Evolutionary conservation across 2,113 vertebrate species (phyloP), one percentile per base, ranked within the genome.

Genomic region (Crotophaga sulcirostris): DNA sequence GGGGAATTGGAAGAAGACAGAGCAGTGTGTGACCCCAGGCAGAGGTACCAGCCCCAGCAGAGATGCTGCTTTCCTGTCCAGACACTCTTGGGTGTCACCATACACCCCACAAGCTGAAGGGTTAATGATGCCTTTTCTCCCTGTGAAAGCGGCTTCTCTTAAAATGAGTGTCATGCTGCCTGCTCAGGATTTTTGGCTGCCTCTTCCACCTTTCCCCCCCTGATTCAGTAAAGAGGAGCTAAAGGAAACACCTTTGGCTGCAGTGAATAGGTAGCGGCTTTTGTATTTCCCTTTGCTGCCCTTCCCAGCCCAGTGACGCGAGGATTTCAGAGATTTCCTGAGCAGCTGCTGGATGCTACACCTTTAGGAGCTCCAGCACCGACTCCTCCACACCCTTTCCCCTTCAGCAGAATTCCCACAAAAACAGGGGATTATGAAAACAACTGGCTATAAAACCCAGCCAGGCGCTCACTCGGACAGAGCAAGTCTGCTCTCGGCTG

Each of bases 161-260:
- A n/a, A 62, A 51, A 38, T 23, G 56, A 63, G 25, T 58, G 33
- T 33, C 7, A 9, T 3, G 10, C 56, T 81, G 59, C 56, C 87
- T 67, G 44, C 73, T 74, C 42, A 13, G 42, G 12, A 31, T 91
- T 87, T 92, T 68, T 74, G 81, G 38, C 90, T 92, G 81, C 33
- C 82, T 29, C 59, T 79, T 91, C 69, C 83, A 88, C n/a, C 49
- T 54, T 42, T 59, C 3, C 64, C 52, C 31, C 10, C 16, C 9
- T 13, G 4, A 6, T 17, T 42, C 69, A 80, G 67, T 21, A 29
- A 59, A 95, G 88, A 93, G 75, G 64, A 87, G 81, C 63, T 25
- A 74, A 96, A 95, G 91, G 97, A 95, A 97, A 87, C 93, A 95
- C 78, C 89, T 94, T 91, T 94, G 90, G 63, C 70, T 51, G 28